A percentile compares a stretch with the other conserved stretches of the same genome.
Conservation (phyloP, 1,140 invertebrate species). For the Drosophila chauvacae region DNA sequence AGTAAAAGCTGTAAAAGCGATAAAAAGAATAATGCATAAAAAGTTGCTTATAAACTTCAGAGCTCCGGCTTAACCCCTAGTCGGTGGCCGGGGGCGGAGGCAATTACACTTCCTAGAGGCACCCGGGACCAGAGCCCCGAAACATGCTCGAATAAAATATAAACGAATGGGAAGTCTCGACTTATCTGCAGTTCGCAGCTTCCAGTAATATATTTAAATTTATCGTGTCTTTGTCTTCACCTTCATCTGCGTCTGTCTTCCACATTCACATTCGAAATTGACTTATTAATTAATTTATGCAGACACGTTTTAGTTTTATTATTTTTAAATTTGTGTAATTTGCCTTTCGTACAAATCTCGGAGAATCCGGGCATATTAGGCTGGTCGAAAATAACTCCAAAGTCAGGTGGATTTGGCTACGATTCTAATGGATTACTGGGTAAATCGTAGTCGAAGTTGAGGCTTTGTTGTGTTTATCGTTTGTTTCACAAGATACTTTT, state of each 20-base stretch:
- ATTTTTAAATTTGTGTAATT: constrained; percentile 83
- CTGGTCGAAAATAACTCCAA: background rate
- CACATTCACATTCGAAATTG: constrained; percentile 65
- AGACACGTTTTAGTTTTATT: constrained; percentile 84
- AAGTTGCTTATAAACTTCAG: constrained; percentile 47
- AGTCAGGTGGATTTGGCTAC: constrained; percentile 14
- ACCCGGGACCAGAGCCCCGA: background rate
- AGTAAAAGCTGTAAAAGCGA: constrained; percentile 50
- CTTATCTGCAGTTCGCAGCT: constrained; percentile 45
- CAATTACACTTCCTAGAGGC: constrained; percentile 19
- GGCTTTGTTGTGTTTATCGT: constrained; percentile 48
- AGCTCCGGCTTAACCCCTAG: constrained; percentile 40
- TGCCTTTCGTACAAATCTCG: constrained; percentile 39
- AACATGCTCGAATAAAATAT: constrained; percentile 12
- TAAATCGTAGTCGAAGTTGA: constrained; percentile 35
- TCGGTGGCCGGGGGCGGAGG: constrained; percentile 17
- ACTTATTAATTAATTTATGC: constrained; percentile 85
- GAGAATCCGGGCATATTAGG: constrained; percentile 16
- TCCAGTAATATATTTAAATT: constrained; percentile 54
- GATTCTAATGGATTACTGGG: constrained; percentile 16
- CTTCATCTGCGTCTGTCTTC: constrained; percentile 19
- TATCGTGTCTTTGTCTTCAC: constrained; percentile 25
- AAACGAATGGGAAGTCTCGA: constrained; percentile 23
- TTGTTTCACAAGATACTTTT: constrained; percentile 49
- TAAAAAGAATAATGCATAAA: constrained; percentile 62